Conservation (phyloP, 2,888 invertebrate genomes). For the Ormyrus thymus region DNA sequence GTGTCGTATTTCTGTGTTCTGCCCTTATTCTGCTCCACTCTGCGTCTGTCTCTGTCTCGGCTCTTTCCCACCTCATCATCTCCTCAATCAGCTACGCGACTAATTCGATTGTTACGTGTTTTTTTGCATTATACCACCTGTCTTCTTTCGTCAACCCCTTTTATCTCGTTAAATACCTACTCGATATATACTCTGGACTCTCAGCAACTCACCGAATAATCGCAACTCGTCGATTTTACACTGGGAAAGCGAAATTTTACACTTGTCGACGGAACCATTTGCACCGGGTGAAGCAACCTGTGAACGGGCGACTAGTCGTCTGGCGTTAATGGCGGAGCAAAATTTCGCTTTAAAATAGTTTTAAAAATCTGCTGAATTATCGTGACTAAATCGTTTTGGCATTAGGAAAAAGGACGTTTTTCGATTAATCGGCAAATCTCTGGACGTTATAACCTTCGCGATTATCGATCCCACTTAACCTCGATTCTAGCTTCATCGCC, state of each 20-base stretch:
- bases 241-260: neutral
- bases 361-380: too few relatives aligned
- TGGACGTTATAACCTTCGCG: neutral
- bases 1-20: neutral
- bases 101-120: slow-evolving; percentile 49
- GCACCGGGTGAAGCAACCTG: too few relatives aligned
- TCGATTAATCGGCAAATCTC: slow-evolving; percentile 23
- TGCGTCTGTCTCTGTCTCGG: slow-evolving; percentile 50
- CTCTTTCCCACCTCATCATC: slow-evolving; percentile 32
- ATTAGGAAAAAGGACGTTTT: too few relatives aligned
- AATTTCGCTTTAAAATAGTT: too few relatives aligned
- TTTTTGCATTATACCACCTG: slow-evolving; percentile 12
- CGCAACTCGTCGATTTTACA: neutral
- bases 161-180: slow-evolving; percentile 46
- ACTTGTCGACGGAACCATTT: too few relatives aligned
- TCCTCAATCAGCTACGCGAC: slow-evolving; percentile 49
- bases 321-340: neutral
- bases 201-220: slow-evolving; percentile 20
- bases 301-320: too few relatives aligned
- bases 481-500: slow-evolving; percentile 9
- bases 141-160: slow-evolving; percentile 20
- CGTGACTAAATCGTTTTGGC: too few relatives aligned
- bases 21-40: slow-evolving; percentile 36
- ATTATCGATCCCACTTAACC: slow-evolving; percentile 44
- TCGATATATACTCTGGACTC: slow-evolving; percentile 35